Percentiles rank a stretch among this genome's conserved stretches.
These are phyloP conservation scores for Penaeus indicus DNA, from an alignment of 1,140 invertebrate genomes.

Conservation along the genomic window DNA sequence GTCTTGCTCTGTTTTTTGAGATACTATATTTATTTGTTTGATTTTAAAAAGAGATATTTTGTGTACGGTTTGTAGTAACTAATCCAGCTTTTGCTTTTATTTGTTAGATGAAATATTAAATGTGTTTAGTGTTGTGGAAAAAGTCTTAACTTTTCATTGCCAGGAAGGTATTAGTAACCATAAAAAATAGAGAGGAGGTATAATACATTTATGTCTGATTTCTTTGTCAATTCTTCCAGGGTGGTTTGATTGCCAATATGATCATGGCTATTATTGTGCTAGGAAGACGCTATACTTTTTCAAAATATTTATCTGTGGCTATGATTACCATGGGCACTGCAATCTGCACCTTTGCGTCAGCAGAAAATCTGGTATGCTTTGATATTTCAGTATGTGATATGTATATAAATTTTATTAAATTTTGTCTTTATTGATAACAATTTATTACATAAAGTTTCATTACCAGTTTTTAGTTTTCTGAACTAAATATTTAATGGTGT, in stretches of 20 bases:
- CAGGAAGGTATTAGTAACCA: slow-evolving; percentile 6
- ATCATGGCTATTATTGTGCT: slow-evolving; percentile 93
- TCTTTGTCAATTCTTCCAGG: slow-evolving; percentile 75
- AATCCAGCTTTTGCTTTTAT: neutral
- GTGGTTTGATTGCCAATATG: slow-evolving; percentile 97
- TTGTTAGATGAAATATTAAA: neutral
- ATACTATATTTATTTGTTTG: neutral
- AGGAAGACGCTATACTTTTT: slow-evolving; percentile 84
- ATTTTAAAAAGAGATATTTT: neutral
- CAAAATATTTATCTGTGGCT: slow-evolving; percentile 92
- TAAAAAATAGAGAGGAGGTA: slow-evolving; percentile 33
- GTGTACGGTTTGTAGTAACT: neutral
- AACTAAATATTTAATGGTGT: neutral
- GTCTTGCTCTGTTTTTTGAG: slow-evolving; percentile 69
- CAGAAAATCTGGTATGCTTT: slow-evolving; percentile 64
- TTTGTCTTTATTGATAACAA: too few species aligned
- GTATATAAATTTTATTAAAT: neutral
- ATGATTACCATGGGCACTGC: slow-evolving; percentile 94
- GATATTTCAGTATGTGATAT: neutral
- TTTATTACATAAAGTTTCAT: too few species aligned
- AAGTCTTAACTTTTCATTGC: neutral
- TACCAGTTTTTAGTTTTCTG: too few species aligned
- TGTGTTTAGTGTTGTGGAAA: neutral
- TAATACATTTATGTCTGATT: too few species aligned
- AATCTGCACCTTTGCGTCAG: slow-evolving; percentile 91